Conservation (phyloP, 1,140 invertebrate genomes). For the Araneus ventricosus region DNA sequence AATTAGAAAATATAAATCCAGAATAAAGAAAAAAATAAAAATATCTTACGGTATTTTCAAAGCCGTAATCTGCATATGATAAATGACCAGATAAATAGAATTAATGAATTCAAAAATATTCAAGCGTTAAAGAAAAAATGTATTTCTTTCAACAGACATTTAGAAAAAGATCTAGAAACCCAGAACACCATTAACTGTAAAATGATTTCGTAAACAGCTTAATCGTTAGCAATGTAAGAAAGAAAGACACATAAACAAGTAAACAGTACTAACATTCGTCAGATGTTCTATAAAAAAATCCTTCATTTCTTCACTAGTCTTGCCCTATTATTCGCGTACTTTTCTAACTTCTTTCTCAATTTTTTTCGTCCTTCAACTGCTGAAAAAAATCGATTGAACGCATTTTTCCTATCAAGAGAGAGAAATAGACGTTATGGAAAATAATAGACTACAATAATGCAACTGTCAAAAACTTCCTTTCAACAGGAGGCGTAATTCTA, state of each 20-base stretch:
- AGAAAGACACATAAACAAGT: neutral
- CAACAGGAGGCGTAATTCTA: slow-evolving; percentile 38
- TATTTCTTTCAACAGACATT: neutral
- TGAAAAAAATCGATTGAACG: slow-evolving; percentile 46
- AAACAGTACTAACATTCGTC: neutral
- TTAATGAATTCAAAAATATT: neutral
- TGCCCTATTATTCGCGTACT: slow-evolving; percentile 35
- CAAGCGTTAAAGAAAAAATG: neutral
- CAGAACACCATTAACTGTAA: neutral
- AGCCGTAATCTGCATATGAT: neutral
- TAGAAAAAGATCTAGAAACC: neutral
- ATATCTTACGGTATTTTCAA: neutral
- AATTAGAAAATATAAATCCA: too few relatives aligned
- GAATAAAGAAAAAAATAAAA: neutral
- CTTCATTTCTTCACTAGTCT: neutral
- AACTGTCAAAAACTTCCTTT: slow-evolving; percentile 69
- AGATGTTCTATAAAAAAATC: neutral
- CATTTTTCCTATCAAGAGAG: slow-evolving; percentile 32
- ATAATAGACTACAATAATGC: slow-evolving; percentile 66
- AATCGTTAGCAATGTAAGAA: neutral
- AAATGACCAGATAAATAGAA: neutral
- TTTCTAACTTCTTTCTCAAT: slow-evolving; percentile 26
- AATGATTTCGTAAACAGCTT: neutral
- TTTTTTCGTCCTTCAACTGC: neutral
- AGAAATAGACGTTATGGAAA: slow-evolving; percentile 69